Conservation (phyloP, 2,797 vertebrate genomes). For the Enteromius radiatus region DNA sequence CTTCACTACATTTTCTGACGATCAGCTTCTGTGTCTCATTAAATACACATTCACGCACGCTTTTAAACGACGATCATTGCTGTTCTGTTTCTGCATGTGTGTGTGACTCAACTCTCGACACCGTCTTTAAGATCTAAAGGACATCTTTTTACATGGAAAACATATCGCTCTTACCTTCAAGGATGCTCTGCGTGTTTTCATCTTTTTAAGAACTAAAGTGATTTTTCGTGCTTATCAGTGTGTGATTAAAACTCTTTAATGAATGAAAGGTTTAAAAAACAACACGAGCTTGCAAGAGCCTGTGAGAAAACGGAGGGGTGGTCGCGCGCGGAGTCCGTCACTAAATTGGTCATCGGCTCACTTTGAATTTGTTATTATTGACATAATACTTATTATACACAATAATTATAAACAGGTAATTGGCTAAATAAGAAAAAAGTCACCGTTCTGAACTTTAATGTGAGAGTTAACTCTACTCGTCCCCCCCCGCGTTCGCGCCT, state of each 20-base stretch:
- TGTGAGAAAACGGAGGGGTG: constrained; percentile 22
- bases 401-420: accelerated
- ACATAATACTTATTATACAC: accelerated
- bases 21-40: neutral
- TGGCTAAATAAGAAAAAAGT: accelerated
- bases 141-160: neutral
- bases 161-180: constrained; percentile 41
- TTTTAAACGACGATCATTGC: neutral
- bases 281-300: constrained; percentile 50
- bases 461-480: accelerated
- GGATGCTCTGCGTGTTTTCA: neutral
- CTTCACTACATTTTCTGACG: neutral
- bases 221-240: neutral
- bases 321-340: accelerated
- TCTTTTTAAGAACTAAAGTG: neutral
- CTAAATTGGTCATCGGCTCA: accelerated
- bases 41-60: neutral
- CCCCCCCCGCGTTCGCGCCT: neutral
- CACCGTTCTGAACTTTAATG: neutral
- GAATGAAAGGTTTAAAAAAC: constrained; percentile 69
- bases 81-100: neutral
- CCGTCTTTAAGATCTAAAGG: neutral
- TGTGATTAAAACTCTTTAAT: constrained; percentile 20
- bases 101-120: neutral
- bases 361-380: accelerated